phyloP scores from a whole-genome alignment of 2,113 vertebrate species.

The Psittacula cyanocephala region DNA sequence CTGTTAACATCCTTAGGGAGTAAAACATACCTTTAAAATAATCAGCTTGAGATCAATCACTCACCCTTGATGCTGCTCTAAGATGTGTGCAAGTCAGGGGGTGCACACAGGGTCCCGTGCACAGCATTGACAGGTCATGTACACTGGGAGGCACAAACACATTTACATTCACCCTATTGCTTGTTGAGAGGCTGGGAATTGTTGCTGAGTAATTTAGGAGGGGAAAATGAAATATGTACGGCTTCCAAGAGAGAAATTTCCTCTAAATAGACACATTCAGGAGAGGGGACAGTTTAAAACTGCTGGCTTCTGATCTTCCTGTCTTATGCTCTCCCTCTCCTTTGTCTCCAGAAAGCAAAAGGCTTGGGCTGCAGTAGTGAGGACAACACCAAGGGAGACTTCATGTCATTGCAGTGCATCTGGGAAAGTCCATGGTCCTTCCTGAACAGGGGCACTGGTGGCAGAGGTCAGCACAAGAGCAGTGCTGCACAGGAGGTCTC shows the following conservation, averaged over 20 bases:
- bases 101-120: background rate
- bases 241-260: background rate
- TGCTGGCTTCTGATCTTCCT: background rate
- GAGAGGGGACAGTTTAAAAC: background rate
- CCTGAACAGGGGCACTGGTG: background rate
- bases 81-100: background rate
- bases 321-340: background rate
- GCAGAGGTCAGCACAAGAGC: background rate
- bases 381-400: background rate
- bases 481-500: background rate
- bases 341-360: background rate
- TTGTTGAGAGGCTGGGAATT: background rate
- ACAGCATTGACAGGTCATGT: fast-evolving
- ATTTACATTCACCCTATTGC: background rate
- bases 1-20: background rate
- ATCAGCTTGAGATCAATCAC: background rate
- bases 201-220: background rate
- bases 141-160: background rate
- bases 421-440: background rate
- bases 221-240: background rate
- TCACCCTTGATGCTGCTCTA: background rate
- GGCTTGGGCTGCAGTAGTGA: background rate
- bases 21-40: background rate
- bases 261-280: background rate
- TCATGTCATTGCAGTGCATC: fast-evolving